Evolutionary conservation across 2,888 invertebrate species (phyloP).

Genomic region (Hirudinaria manillensis): DNA sequence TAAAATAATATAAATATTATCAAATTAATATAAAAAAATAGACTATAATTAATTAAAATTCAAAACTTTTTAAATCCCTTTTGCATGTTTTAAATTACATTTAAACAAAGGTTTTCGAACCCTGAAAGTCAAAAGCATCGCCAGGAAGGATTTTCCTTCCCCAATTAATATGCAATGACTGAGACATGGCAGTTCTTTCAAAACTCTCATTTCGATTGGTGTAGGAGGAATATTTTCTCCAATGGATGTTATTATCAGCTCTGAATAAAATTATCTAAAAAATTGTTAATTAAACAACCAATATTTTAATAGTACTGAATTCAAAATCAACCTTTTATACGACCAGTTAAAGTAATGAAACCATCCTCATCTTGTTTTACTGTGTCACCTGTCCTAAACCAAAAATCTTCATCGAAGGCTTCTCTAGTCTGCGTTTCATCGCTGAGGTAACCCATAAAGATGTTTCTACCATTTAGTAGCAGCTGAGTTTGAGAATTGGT

Average conservation of each 20-base stretch:
- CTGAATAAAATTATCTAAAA: constrained; percentile 53
- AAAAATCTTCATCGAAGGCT: constrained; percentile 71
- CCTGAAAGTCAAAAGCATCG: constrained; percentile 56
- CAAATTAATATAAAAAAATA: no score
- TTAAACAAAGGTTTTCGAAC: not conserved
- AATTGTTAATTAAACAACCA: not conserved
- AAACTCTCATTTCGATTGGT: constrained; percentile 74
- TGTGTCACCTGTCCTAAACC: constrained; percentile 81
- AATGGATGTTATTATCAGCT: constrained; percentile 83
- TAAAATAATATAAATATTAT: no score
- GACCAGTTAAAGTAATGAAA: constrained; percentile 70
- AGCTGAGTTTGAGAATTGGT: constrained; percentile 54
- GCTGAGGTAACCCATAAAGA: constrained; percentile 84
- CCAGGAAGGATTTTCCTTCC: constrained; percentile 77
- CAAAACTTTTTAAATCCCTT: no score
- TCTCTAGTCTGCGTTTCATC: constrained; percentile 71
- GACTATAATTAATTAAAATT: no score
- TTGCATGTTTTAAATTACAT: no score
- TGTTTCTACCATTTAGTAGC: constrained; percentile 75
- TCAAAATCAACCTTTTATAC: constrained; percentile 52
- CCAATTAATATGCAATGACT: constrained; percentile 80
- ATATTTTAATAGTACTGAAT: not conserved
- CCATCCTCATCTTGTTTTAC: constrained; percentile 72
- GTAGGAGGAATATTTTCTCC: constrained; percentile 84
- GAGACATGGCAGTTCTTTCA: constrained; percentile 67